Conservation (phyloP, 2,113 vertebrate genomes). For the Chitala chitala region DNA sequence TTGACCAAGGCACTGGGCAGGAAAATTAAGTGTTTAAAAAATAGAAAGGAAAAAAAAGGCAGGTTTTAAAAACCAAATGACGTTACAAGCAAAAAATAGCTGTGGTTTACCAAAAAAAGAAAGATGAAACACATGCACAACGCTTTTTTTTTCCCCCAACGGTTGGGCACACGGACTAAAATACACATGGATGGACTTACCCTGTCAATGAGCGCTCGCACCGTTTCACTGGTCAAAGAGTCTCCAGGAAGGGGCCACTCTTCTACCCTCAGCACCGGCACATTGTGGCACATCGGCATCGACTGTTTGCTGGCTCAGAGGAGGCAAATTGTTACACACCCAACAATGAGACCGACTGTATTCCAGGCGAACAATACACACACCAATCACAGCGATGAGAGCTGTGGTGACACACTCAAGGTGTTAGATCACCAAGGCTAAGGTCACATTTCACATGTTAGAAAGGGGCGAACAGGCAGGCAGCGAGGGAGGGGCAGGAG, state of each 20-base stretch:
- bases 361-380: neutral
- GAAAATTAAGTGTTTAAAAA: too few species aligned
- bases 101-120: too few species aligned
- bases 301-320: conserved; percentile 58
- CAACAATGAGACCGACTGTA: neutral
- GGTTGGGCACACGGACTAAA: neutral
- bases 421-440: neutral
- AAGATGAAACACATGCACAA: too few species aligned
- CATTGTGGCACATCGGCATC: conserved; percentile 68
- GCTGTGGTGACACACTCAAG: too few species aligned
- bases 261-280: conserved; percentile 80
- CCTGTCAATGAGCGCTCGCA: conserved; percentile 82
- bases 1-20: too few species aligned
- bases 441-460: too few species aligned
- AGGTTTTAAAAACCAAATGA: too few species aligned
- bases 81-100: too few species aligned
- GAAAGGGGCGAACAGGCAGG: neutral
- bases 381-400: neutral
- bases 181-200: conserved; percentile 55
- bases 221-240: conserved; percentile 71
- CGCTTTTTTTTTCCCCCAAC: too few species aligned
- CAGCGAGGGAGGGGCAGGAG: neutral
- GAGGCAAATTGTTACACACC: neutral
- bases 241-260: conserved; percentile 81
- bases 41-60: too few species aligned